phyloP scores from a whole-genome alignment of 1,140 invertebrate genomes.

The Neodiprion pinetum region DNA sequence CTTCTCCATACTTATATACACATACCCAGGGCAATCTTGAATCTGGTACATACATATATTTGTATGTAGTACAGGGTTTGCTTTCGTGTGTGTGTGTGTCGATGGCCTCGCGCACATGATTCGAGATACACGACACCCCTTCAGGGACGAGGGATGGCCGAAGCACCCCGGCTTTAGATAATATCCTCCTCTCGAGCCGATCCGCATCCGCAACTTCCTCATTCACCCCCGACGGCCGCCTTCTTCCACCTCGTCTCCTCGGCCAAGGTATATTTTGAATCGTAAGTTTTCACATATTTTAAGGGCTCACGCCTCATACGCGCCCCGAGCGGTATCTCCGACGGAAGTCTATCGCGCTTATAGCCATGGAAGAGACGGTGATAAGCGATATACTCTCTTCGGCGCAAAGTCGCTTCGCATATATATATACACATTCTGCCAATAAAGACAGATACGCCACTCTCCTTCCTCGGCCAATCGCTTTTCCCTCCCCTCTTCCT shows the following conservation, averaged over 20 bases:
- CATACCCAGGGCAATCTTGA: neutral
- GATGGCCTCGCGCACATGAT: neutral
- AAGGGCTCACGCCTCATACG: neutral
- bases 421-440: neutral
- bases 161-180: slow-evolving; percentile 40
- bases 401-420: neutral
- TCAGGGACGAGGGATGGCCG: slow-evolving; percentile 37
- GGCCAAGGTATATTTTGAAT: slow-evolving; percentile 5
- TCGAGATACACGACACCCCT: slow-evolving; percentile 24
- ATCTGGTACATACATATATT: neutral
- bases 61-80: neutral
- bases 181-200: slow-evolving; percentile 35
- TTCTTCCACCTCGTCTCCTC: neutral
- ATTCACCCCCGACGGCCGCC: neutral
- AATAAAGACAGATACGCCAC: neutral
- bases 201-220: neutral
- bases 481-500: neutral
- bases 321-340: neutral
- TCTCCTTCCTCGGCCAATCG: neutral
- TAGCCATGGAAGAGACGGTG: too few species aligned
- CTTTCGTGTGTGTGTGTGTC: too few species aligned
- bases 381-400: neutral
- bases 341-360: neutral
- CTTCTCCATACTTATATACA: slow-evolving; percentile 6
- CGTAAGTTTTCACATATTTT: slow-evolving; percentile 7